Percentiles rank a stretch among this genome's conserved stretches.
phyloP scores from a whole-genome alignment of 2,113 vertebrate species.

The Anguilla rostrata region DNA sequence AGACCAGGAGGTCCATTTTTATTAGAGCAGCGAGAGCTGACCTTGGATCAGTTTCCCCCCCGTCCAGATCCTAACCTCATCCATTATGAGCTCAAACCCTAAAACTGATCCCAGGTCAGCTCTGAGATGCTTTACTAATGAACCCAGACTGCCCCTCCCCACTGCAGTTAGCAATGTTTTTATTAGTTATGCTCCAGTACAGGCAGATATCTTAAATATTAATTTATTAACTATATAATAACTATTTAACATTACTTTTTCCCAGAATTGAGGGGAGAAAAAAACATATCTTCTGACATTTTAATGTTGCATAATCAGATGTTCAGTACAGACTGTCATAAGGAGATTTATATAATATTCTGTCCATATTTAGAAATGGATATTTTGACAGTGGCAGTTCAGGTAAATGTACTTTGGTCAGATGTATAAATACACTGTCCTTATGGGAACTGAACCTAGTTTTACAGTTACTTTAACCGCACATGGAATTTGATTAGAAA shows the following conservation, averaged over 20 bases:
- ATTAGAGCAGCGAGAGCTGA: too few species aligned
- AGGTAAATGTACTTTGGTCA: background rate
- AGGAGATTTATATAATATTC: background rate
- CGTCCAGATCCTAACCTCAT: too few species aligned
- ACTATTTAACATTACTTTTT: background rate
- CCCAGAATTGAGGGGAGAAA: background rate
- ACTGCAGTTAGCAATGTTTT: background rate
- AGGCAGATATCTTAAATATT: background rate
- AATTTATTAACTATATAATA: too few species aligned
- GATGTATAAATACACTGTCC: background rate
- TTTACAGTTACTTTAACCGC: background rate
- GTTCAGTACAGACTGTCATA: too few species aligned
- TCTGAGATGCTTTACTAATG: too few species aligned
- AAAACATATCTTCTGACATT: background rate
- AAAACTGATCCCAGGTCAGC: too few species aligned
- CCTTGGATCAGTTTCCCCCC: too few species aligned
- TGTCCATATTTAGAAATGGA: background rate
- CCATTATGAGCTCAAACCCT: too few species aligned
- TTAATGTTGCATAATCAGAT: background rate
- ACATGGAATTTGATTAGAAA: background rate
- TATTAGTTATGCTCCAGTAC: background rate
- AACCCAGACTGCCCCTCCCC: too few species aligned
- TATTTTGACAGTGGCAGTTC: background rate
- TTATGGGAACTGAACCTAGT: background rate
- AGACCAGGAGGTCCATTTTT: too few species aligned